phyloP scores from a whole-genome alignment of 92 coral and sea anemone genomes.

The Heteractis magnifica region DNA sequence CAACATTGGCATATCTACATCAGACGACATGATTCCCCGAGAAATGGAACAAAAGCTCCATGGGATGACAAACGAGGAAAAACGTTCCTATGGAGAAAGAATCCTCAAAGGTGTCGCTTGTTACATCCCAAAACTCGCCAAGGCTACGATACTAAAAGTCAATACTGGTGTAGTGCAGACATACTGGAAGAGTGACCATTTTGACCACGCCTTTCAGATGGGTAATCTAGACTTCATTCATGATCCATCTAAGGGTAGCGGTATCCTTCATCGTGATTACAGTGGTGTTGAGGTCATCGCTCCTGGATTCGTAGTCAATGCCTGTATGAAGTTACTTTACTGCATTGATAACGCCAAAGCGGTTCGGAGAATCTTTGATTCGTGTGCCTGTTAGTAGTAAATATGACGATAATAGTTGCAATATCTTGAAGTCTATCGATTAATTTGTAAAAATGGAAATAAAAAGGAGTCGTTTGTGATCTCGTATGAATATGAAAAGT shows the following conservation, averaged over 20 bases:
- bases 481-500: no score
- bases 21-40: conserved; percentile 29
- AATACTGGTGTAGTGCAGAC: conserved; percentile 56
- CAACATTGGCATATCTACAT: conserved; percentile 46
- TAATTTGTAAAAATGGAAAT: no score
- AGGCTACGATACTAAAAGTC: conserved; percentile 51
- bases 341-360: conserved; percentile 51
- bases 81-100: conserved; percentile 39
- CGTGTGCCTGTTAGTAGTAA: not conserved
- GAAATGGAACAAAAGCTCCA: conserved; percentile 20
- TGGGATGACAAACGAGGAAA: conserved; percentile 33
- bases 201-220: conserved; percentile 17
- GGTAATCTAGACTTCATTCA: conserved; percentile 46
- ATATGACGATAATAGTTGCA: no score
- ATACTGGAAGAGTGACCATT: conserved; percentile 18
- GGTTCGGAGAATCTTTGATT: conserved; percentile 18
- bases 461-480: no score
- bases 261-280: conserved; percentile 49
- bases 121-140: conserved; percentile 54
- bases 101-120: conserved; percentile 51
- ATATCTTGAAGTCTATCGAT: no score
- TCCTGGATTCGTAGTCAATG: conserved; percentile 61
- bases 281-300: conserved; percentile 56
- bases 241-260: conserved; percentile 34
- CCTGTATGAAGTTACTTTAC: conserved; percentile 66